A percentile compares a stretch with the other conserved stretches of the same genome.
phyloP scores from a whole-genome alignment of 2,113 vertebrate species.

The Bettongia penicillata region DNA sequence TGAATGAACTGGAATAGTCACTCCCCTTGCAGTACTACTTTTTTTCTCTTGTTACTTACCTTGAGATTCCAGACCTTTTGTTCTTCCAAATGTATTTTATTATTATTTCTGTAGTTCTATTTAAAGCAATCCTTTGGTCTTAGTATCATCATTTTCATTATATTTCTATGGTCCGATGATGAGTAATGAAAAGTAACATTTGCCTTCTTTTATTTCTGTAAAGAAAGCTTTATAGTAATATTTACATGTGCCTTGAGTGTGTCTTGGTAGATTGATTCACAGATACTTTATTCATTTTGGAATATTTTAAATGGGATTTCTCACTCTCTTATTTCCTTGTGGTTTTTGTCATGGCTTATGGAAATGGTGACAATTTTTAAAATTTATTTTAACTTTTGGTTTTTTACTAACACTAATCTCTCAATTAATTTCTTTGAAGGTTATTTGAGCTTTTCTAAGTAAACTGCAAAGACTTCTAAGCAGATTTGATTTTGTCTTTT shows the following conservation, averaged over 20 bases:
- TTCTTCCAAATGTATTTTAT: not conserved
- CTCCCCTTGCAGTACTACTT: not conserved
- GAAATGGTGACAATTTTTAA: not conserved
- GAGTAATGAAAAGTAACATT: not conserved
- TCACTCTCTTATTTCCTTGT: not conserved
- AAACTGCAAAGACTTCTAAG: no score
- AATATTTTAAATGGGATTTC: not conserved
- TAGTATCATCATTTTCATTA: not conserved
- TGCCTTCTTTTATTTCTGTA: not conserved
- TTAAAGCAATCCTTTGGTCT: not conserved
- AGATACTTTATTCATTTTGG: not conserved
- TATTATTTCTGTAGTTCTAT: not conserved
- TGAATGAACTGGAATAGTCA: not conserved
- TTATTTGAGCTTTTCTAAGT: not conserved
- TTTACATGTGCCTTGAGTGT: not conserved
- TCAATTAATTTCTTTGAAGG: not conserved
- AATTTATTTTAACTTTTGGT: not conserved
- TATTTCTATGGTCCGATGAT: not conserved
- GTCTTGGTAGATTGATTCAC: not conserved
- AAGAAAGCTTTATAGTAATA: not conserved
- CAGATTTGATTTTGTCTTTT: not conserved
- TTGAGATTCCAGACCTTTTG: not conserved
- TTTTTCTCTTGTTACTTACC: not conserved
- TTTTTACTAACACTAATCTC: not conserved
- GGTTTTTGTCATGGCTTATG: not conserved